Evolutionary conservation across 2,888 invertebrate genomes (phyloP), one percentile per base, ranked within the genome.

Genomic region (Rhaphigaster nebulosa): DNA sequence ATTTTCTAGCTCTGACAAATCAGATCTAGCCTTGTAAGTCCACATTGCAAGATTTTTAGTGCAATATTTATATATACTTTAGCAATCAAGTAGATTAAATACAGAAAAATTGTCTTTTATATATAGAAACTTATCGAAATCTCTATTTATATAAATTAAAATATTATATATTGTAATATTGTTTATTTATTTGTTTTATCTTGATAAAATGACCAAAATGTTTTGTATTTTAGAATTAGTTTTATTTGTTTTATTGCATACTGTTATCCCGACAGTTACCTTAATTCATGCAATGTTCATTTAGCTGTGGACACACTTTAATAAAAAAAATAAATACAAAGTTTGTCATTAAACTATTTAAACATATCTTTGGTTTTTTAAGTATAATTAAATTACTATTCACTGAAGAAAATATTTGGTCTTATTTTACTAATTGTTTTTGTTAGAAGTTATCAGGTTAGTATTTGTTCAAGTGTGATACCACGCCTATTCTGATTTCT

Each of bases 271-370:
- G 41, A 45, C 84, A 84, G 84, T 45, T 50, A 45, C 41, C n/a
- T 84, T 45, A 45, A 45, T 45, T 50, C n/a, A 84, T 84, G 84
- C 45, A 84, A 88, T 88, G 88, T 88, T 88, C 88, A 60, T 60
- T 88, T 38, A 88, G 56, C 54, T 88, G 88, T 88, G 88, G 88
- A 88, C 88, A 88, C 88, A 87, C 34, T 34, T 88, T 87, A 54
- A 34, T 26, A n/a, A 54, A 87, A 87, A n/a, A 87, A 56, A 29
- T 0, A 38, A 76, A 38, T 76, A 38, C 23, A 76, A 38, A 20
- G 18, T 76, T 76, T 65, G 18, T 65, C 65, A 34, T 29, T n/a
- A 65, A 34, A 34, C 65, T 65, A 65, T 65, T 76, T 76, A 6
- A 76, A 76, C 6, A 76, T 38, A 12, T 76, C 20, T 76, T 76